These are phyloP conservation scores for Exephanes ischioxanthus DNA, from an alignment of 2,888 invertebrate genomes.

Conservation along the genomic window DNA sequence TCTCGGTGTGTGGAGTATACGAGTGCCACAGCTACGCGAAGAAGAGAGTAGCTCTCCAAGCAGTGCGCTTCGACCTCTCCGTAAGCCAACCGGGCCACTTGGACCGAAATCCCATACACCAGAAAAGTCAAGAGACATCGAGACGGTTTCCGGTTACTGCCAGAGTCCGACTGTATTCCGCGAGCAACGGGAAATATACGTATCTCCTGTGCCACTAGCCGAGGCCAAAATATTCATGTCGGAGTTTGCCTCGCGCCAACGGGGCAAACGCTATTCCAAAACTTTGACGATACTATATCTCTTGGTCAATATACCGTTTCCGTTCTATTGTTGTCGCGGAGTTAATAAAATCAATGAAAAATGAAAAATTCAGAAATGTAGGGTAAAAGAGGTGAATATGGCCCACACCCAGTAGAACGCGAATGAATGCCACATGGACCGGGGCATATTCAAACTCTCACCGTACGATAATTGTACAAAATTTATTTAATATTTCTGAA, in stretches of 20 bases:
- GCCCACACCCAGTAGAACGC: no score
- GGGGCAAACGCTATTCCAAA: conserved; percentile 39
- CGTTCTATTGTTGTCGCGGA: conserved; percentile 1
- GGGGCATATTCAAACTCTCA: not conserved
- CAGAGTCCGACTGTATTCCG: conserved; percentile 7
- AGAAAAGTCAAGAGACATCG: conserved; percentile 55
- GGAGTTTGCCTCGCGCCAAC: conserved; percentile 30
- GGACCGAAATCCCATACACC: conserved; percentile 56
- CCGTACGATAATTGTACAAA: not conserved
- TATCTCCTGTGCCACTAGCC: not conserved
- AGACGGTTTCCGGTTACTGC: conserved; percentile 17
- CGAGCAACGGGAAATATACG: not conserved
- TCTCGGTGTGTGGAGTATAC: conserved; percentile 40
- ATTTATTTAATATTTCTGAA: not conserved
- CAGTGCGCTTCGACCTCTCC: conserved; percentile 4
- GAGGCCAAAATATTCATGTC: conserved; percentile 37
- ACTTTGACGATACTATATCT: conserved; percentile 34
- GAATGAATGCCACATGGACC: no score
- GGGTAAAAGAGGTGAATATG: not conserved
- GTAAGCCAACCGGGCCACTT: conserved; percentile 31
- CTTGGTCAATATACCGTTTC: conserved; percentile 4
- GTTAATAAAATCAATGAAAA: not conserved
- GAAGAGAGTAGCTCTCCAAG: conserved; percentile 25
- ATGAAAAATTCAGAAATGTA: not conserved
- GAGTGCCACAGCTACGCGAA: not conserved